Percentiles rank a stretch among this genome's conserved stretches.
Evolutionary conservation across 2,113 vertebrate genomes (phyloP).

Genomic region (Pelecanoides urinatrix): DNA sequence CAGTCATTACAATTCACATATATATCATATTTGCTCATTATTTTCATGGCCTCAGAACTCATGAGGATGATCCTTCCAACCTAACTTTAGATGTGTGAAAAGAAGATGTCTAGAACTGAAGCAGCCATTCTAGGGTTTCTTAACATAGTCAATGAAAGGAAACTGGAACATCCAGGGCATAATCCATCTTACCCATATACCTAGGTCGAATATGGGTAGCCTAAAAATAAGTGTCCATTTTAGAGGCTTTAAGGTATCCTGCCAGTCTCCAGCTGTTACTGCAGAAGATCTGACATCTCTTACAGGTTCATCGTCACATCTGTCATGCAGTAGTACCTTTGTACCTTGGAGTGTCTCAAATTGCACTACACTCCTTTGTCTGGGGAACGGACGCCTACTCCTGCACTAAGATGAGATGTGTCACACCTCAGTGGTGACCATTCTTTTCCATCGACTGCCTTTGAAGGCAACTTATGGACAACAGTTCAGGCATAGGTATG

Average conservation of each 20-base stretch:
- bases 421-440: neutral
- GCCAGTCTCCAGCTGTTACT: neutral
- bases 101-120: neutral
- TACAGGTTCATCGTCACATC: neutral
- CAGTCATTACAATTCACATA: neutral
- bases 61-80: neutral
- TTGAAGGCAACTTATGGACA: neutral
- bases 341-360: neutral
- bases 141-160: neutral
- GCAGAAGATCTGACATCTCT: neutral
- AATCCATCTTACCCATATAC: neutral
- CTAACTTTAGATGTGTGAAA: neutral
- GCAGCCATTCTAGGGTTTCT: neutral
- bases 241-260: neutral
- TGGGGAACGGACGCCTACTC: neutral
- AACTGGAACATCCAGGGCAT: neutral
- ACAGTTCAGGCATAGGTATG: neutral
- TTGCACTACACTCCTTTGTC: neutral
- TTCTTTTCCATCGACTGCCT: neutral
- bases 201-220: neutral
- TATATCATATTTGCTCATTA: neutral
- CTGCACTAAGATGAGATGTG: neutral
- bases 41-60: neutral
- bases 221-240: neutral
- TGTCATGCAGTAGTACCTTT: neutral